Evolutionary conservation across 2,113 vertebrate genomes (phyloP).

Genomic region (Raja brachyura): DNA sequence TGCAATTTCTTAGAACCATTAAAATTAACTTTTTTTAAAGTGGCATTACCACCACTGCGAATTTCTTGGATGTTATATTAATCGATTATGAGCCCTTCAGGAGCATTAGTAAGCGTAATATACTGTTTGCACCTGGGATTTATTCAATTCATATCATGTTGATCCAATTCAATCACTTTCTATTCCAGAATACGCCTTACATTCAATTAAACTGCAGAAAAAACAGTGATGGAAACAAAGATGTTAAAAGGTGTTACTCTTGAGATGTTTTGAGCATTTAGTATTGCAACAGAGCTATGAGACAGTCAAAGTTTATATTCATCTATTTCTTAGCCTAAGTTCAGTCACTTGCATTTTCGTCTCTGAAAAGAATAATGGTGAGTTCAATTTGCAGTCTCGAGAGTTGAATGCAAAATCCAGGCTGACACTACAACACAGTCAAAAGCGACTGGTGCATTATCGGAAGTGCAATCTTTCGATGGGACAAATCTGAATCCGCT

Average conservation of each 20-base stretch:
- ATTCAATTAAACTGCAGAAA: constrained; percentile 13
- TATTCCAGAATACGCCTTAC: background rate
- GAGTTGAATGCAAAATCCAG: background rate
- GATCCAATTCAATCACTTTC: constrained; percentile 35
- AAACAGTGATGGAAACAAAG: background rate
- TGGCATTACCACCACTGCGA: background rate
- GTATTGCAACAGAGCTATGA: background rate
- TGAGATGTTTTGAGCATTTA: background rate
- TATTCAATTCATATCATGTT: constrained; percentile 34
- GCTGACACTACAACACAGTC: background rate
- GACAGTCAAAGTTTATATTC: background rate
- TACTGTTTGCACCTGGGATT: constrained; percentile 23
- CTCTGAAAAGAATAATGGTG: background rate
- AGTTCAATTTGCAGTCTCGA: background rate
- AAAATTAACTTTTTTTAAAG: constrained; percentile 12
- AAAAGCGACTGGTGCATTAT: background rate
- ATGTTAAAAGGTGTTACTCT: background rate
- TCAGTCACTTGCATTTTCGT: background rate
- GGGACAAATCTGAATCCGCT: background rate
- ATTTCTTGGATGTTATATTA: background rate
- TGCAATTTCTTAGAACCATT: background rate
- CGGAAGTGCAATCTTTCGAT: background rate
- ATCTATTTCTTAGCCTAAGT: background rate
- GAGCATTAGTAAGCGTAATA: constrained; percentile 29
- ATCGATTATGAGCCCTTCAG: background rate